These are phyloP conservation scores for Labeo calbasu DNA, from an alignment of 2,797 vertebrate species.

Conservation along the genomic window DNA sequence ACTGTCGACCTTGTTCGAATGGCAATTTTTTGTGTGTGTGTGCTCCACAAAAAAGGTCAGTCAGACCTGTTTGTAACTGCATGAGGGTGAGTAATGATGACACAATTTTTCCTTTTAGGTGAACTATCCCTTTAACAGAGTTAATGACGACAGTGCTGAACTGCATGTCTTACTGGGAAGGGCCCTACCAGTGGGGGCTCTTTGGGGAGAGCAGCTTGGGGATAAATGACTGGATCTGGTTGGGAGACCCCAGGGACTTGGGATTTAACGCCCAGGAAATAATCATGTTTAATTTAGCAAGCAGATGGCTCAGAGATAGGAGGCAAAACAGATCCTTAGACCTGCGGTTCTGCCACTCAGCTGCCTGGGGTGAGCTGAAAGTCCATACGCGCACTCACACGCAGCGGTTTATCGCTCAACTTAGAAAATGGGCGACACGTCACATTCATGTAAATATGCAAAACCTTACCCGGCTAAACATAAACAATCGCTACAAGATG, in stretches of 20 bases:
- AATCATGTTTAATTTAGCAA: slow-evolving; percentile 86
- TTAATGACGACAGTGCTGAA: slow-evolving; percentile 17
- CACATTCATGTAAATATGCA: slow-evolving; percentile 64
- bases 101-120: background rate
- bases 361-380: slow-evolving; percentile 67
- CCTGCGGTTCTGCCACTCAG: slow-evolving; percentile 70
- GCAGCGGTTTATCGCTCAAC: slow-evolving; percentile 18
- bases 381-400: slow-evolving; percentile 4
- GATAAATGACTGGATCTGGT: slow-evolving; percentile 78
- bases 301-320: slow-evolving; percentile 77
- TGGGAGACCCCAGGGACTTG: slow-evolving; percentile 69
- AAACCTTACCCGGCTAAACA: slow-evolving; percentile 28
- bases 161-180: slow-evolving; percentile 28
- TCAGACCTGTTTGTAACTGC: background rate
- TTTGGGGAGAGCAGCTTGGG: slow-evolving; percentile 71
- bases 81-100: background rate
- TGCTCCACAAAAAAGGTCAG: background rate
- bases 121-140: background rate
- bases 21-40: background rate
- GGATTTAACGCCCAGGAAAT: slow-evolving; percentile 82
- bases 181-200: slow-evolving; percentile 68
- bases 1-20: background rate
- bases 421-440: slow-evolving; percentile 49
- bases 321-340: slow-evolving; percentile 60
- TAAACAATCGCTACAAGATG: slow-evolving; percentile 35